Conservation (phyloP, 2,113 vertebrate genomes). For the Aplodontia rufa region DNA sequence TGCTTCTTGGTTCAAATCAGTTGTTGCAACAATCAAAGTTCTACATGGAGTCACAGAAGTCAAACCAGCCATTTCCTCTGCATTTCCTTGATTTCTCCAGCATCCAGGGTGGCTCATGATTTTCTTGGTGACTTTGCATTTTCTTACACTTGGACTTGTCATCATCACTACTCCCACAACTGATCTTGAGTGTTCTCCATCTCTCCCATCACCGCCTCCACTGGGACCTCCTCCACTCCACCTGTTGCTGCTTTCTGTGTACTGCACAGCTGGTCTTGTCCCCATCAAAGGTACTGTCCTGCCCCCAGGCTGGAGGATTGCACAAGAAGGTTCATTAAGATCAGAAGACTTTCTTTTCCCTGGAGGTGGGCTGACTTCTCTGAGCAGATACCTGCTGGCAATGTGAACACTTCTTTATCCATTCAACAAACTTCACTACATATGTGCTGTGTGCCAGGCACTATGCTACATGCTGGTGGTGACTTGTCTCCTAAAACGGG, state of each 20-base stretch:
- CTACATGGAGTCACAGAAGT: background rate
- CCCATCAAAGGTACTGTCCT: background rate
- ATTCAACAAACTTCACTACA: background rate
- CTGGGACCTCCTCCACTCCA: slow-evolving; percentile 43
- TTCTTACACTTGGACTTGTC: background rate
- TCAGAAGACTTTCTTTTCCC: background rate
- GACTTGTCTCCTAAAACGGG: background rate
- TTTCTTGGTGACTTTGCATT: background rate
- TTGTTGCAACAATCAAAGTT: background rate
- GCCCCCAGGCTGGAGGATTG: background rate
- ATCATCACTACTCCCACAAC: slow-evolving; percentile 22
- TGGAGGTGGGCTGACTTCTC: background rate
- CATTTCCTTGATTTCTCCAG: background rate
- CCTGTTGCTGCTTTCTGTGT: background rate
- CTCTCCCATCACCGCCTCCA: background rate
- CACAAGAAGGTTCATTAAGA: background rate
- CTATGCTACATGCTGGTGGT: background rate
- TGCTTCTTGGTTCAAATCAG: background rate
- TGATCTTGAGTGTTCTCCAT: background rate
- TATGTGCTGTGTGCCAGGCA: background rate
- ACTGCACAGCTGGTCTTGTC: slow-evolving; percentile 4
- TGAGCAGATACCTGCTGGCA: background rate
- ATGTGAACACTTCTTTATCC: background rate
- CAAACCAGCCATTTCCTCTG: background rate
- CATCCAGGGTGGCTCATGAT: background rate